Evolutionary conservation across 1,140 invertebrate genomes (phyloP).

Genomic region (Archivesica marissinica): DNA sequence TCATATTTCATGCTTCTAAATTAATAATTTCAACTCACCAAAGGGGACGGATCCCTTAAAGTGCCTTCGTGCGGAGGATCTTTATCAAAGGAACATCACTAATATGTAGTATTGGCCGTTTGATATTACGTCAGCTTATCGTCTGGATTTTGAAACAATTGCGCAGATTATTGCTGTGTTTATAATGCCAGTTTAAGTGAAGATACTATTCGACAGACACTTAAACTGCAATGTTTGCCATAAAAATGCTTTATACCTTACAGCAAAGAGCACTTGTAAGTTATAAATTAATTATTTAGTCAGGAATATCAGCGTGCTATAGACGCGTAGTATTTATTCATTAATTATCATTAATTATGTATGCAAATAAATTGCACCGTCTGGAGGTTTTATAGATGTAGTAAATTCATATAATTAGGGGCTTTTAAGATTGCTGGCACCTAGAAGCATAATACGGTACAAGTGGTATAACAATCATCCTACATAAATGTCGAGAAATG

Average conservation of each 20-base stretch:
- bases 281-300: constrained; percentile 28
- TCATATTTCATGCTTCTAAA: no score
- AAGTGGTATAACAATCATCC: not conserved
- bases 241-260: not conserved
- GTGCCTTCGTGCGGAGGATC: no score
- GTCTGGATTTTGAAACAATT: not conserved
- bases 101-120: no score
- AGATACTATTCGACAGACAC: not conserved
- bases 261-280: not conserved
- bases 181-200: not conserved
- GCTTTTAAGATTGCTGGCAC: constrained; percentile 5
- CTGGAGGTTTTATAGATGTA: constrained; percentile 14
- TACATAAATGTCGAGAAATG: not conserved
- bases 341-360: constrained; percentile 62
- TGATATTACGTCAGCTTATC: no score
- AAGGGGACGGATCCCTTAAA: no score
- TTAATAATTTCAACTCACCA: no score
- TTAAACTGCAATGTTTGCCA: not conserved
- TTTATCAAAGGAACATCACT: no score
- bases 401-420: constrained; percentile 18
- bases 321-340: constrained; percentile 9
- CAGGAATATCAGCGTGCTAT: not conserved
- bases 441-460: not conserved
- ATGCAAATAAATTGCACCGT: constrained; percentile 50
- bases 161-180: not conserved